Percentiles rank a stretch among this genome's conserved stretches.
phyloP scores from a whole-genome alignment of 53 echinoderm and acorn worm genomes.

The Zoroaster sp. region DNA sequence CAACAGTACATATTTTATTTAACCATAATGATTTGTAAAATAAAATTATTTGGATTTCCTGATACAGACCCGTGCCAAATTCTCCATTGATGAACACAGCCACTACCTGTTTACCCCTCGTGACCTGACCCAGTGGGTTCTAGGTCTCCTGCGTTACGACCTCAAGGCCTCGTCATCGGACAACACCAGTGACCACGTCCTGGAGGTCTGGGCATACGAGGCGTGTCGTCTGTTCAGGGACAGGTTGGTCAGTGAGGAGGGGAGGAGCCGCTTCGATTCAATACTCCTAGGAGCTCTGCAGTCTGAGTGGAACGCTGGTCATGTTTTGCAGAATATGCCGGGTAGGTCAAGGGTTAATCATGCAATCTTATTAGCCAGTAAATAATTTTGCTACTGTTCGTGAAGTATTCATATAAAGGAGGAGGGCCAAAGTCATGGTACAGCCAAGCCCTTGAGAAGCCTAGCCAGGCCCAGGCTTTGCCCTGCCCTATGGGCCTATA shows the following conservation, averaged over 20 bases:
- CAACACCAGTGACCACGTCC: slow-evolving; percentile 80
- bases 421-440: too few relatives aligned
- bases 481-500: too few relatives aligned
- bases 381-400: too few relatives aligned
- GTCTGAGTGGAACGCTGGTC: slow-evolving; percentile 97
- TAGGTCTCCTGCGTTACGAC: slow-evolving; percentile 93
- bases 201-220: slow-evolving; percentile 98
- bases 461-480: too few relatives aligned
- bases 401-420: too few relatives aligned
- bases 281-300: slow-evolving; percentile 86
- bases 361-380: too few relatives aligned
- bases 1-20: too few relatives aligned
- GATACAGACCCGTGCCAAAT: slow-evolving; percentile 84
- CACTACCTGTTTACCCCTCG: slow-evolving; percentile 99
- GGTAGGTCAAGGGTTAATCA: slow-evolving; percentile 70
- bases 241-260: slow-evolving; percentile 87
- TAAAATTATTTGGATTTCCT: too few relatives aligned
- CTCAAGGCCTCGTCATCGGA: slow-evolving; percentile 76
- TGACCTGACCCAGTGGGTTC: slow-evolving; percentile 96
- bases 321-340: slow-evolving; percentile 78
- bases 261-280: slow-evolving; percentile 77
- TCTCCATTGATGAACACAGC: slow-evolving; percentile 96
- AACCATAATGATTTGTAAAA: too few relatives aligned
- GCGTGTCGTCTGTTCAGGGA: slow-evolving; percentile 88
- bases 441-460: too few relatives aligned